Evolutionary conservation across 1,140 invertebrate species (phyloP).

Genomic region (Copidosoma floridanum): DNA sequence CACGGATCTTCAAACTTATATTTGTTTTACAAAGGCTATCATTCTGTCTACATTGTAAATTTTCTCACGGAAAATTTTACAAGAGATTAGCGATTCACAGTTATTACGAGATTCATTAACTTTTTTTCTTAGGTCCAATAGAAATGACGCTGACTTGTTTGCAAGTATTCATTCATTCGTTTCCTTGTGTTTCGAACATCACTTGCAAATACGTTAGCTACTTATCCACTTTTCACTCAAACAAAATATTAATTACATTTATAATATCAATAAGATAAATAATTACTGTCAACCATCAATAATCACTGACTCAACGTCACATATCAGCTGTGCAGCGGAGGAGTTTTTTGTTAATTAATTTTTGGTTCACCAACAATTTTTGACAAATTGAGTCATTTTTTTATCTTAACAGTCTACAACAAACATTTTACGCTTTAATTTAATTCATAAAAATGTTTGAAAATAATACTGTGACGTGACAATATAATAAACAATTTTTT

Average conservation of each 20-base stretch:
- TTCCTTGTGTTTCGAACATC: neutral
- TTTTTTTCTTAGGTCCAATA: constrained; percentile 5
- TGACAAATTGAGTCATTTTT: constrained; percentile 10
- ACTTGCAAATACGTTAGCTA: neutral
- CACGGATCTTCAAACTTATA: neutral
- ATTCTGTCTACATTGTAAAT: too few species aligned
- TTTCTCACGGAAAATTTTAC: constrained; percentile 12
- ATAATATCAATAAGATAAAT: neutral
- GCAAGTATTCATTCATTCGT: neutral
- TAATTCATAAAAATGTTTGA: too few species aligned
- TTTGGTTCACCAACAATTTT: constrained; percentile 1
- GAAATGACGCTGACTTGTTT: neutral
- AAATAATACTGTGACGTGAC: too few species aligned
- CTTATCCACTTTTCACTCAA: neutral
- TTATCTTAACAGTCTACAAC: too few species aligned
- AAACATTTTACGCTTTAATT: too few species aligned
- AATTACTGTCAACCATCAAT: neutral
- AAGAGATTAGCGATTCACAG: constrained; percentile 18
- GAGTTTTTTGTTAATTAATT: constrained; percentile 9
- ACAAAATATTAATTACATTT: neutral
- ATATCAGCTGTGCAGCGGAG: constrained; percentile 20
- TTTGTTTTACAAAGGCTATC: too few species aligned
- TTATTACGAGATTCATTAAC: constrained; percentile 10
- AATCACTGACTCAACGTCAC: neutral
- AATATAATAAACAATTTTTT: too few species aligned